Evolutionary conservation across 2,113 vertebrate species (phyloP), one percentile per base, ranked within the genome.

Genomic region (Chauna torquata): DNA sequence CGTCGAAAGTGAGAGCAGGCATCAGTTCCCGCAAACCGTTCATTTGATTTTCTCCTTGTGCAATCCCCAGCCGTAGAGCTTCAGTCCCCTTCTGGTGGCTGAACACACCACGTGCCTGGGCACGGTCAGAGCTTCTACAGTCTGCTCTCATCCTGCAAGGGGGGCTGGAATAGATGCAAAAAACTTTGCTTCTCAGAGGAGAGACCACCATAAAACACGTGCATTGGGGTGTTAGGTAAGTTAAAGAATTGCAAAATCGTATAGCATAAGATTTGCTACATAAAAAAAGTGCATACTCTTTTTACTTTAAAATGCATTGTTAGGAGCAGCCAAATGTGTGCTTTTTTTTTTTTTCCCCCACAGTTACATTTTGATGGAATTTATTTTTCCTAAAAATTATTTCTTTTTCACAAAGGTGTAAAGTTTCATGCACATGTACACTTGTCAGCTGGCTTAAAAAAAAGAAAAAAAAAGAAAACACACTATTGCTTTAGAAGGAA

Each of bases 91-190:
- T 57, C 66, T 1, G 2, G 25, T 32, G 69, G 17, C 52, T 28
- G 30, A 1, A 0, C 1, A 30, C 24, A 70, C 76, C 1, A 5
- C 9, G 18, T 52, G n/a, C 17, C n/a, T 71, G 25, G 23, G 13
- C 7, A 8, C 27, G 36, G 69, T 25, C 27, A 52, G 49, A 71
- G 24, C 25, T 27, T 50, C 49, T 50, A 52, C 66, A 71, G 23
- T 25, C 82, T 62, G 19, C 54, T 70, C 92, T 57, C 32, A 4
- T 38, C 59, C 76, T 32, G 81, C 9, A 54, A 70, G 5, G 1
- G 32, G n/a, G n/a, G 44, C 3, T 12, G 44, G 36, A 64, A 72
- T 4, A 45, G 14, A 77, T 11, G 50, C 64, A 66, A 78, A 86
- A 25, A 38, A 11, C 58, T 12, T 25, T 20, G 45, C 54, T 38